These are phyloP conservation scores for Myoxocephalus aenaeus DNA, from an alignment of 2,797 vertebrate species.

Conservation along the genomic window DNA sequence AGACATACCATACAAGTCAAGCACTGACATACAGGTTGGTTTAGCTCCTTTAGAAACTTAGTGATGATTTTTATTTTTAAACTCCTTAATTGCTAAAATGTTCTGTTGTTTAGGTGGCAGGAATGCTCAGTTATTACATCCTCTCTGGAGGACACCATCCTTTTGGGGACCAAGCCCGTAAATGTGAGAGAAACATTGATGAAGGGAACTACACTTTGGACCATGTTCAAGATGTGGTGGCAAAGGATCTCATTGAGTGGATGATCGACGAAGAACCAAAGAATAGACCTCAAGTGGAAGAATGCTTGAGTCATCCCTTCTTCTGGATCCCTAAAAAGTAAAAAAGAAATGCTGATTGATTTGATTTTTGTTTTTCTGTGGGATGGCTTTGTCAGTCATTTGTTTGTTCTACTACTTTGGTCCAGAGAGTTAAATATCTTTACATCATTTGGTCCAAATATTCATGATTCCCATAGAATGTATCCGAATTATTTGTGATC, in stretches of 20 bases:
- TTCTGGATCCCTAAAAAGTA: conserved; percentile 56
- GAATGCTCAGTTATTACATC: conserved; percentile 79
- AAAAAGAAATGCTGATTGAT: no score
- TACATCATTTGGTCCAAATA: no score
- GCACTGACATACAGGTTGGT: conserved; percentile 74
- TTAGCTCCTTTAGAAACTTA: no score
- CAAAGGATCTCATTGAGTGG: conserved; percentile 69
- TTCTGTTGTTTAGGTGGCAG: conserved; percentile 70
- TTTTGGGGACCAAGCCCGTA: conserved; percentile 14
- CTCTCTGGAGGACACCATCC: conserved; percentile 64
- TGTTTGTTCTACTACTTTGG: no score
- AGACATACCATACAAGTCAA: conserved; percentile 60
- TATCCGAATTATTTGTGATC: no score
- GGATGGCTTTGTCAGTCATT: no score
- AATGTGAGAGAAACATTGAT: conserved; percentile 55
- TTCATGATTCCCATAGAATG: no score
- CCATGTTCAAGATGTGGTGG: conserved; percentile 62
- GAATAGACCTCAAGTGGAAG: conserved; percentile 65
- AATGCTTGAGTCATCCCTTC: conserved; percentile 73
- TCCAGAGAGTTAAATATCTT: no score
- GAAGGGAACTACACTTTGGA: conserved; percentile 55
- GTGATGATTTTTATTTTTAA: no score
- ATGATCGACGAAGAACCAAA: conserved; percentile 71
- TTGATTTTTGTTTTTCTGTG: conserved; percentile 35
- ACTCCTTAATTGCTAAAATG: no score